phyloP scores from a whole-genome alignment of 2,113 vertebrate species.

The Spea bombifrons region DNA sequence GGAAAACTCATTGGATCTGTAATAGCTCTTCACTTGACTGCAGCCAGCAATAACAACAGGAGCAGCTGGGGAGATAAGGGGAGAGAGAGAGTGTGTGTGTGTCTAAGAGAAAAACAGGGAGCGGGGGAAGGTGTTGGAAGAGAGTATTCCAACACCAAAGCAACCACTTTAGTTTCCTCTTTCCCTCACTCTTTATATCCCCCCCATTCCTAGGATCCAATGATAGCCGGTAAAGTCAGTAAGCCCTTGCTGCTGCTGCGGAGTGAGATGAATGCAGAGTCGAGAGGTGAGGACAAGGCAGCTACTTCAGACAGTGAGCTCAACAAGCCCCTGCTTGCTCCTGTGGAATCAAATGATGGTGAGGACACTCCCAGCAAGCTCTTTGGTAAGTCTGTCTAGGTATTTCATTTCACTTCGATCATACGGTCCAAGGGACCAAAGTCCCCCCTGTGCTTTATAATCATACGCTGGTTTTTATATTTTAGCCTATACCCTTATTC shows the following conservation, averaged over 20 bases:
- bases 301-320: constrained; percentile 92
- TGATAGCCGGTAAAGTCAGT: constrained; percentile 99
- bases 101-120: constrained; percentile 56
- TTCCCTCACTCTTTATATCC: constrained; percentile 61
- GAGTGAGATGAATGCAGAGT: constrained; percentile 96
- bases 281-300: constrained; percentile 91
- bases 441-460: constrained; percentile 32
- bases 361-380: constrained; percentile 93
- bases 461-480: not conserved
- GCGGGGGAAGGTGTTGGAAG: constrained; percentile 63
- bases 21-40: constrained; percentile 96
- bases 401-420: constrained; percentile 68
- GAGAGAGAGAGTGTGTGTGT: constrained; percentile 60
- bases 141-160: constrained; percentile 64
- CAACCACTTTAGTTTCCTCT: constrained; percentile 67
- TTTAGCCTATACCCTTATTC: not conserved
- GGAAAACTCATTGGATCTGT: constrained; percentile 91
- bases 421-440: constrained; percentile 62
- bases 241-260: constrained; percentile 95
- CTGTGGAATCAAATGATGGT: constrained; percentile 86
- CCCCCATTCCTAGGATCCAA: constrained; percentile 84
- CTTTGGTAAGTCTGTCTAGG: constrained; percentile 88
- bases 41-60: constrained; percentile 91
- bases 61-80: constrained; percentile 84
- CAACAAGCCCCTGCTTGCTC: constrained; percentile 87